Evolutionary conservation across 1,140 invertebrate genomes (phyloP), one percentile per base, ranked within the genome.

Genomic region (Calephelis virginiensis): DNA sequence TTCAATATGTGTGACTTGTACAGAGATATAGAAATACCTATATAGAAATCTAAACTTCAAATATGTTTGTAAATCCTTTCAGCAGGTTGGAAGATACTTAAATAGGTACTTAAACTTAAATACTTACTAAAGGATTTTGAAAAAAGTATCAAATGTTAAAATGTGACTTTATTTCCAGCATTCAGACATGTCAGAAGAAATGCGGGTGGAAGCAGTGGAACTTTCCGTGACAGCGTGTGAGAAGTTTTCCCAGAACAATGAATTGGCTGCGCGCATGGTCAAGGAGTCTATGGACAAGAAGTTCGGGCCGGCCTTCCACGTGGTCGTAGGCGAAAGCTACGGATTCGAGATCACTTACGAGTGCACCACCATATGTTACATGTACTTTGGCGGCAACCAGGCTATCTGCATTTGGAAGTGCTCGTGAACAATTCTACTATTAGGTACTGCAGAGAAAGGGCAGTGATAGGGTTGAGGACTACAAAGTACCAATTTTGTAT

Each of bases 211-310:
- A 92, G 95, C 95, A 0, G 94, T 98, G 87, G 97, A 99, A 89
- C 89, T 97, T 47, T 96, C 96, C 77, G 96, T 97, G 46, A 97
- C 96, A 6, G 97, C 97, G 0, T 97, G 97, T 83, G 97, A 99
- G 91, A 98, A 98, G 92, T 96, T 95, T 90, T 90, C 95, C 0
- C 91, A 94, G 5, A 97, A 98, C 91, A 97, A 91, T 73, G 93
- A 94, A 73, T 74, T 90, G 12, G 93, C 96, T 8, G 97, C 98
- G 14, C 95, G 94, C 76, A 95, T 96, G 92, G 97, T 99, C 37
- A 99, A 99, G 90, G 97, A 99, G 75, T 95, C 93, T 63, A 95
- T 99, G 94, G 98, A 99, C 87, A 98, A 98, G 90, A 98, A 98
- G 81, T 98, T 97, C 89, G 97, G 97, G 17, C 94, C 96, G 0